Base-by-base conservation (phyloP, 1,140 invertebrate genomes). In the Pseudomyrmex gracilis region DNA sequence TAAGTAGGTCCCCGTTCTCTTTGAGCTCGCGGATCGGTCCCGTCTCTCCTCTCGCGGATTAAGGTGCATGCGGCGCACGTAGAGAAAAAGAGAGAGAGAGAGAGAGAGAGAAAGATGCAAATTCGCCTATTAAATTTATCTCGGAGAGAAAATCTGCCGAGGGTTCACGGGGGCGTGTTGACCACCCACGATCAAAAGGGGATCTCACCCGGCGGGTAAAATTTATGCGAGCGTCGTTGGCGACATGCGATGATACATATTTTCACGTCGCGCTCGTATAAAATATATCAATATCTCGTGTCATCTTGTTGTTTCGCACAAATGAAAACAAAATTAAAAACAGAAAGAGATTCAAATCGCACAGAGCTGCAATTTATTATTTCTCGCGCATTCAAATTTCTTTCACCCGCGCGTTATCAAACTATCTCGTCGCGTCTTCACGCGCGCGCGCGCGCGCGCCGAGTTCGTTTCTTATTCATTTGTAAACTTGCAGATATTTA, bases 101-200 rank as follows among this genome's bases (percentile, higher is more conserved):
- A 34, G 7, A 34, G 7, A 34, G 34, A 55, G 51, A 53, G 58
- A 45, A 51, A 85, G 86, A 87, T 78, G 85, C 86, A 78, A 84
- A 88, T 87, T 87, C 76, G 67, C 51, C 70, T 83, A 85, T 88
- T 70, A 83, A 83, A 63, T 7, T 83, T 88, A 85, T 88, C 77
- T 60, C 8, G 13, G 53, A 10, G 24, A 73, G 73, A 61, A 82
- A 85, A 88, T 88, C 86, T 87, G 13, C 12, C 74, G 74, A 68
- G 8, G 20, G 5, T 47, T 57, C 58, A 53, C 47, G 47, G 13
- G 12, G 71, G 60, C 57, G 68, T 43, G 53, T 73, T 49, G 68
- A 49, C 61, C 76, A 85, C 74, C 67, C 83, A 73, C 64, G 47
- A 77, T 57, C 66, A 24, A 47, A 78, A 55, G 24, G 22, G 45